phyloP scores from a whole-genome alignment of 2,888 invertebrate genomes.

The Drosophila gaucha region DNA sequence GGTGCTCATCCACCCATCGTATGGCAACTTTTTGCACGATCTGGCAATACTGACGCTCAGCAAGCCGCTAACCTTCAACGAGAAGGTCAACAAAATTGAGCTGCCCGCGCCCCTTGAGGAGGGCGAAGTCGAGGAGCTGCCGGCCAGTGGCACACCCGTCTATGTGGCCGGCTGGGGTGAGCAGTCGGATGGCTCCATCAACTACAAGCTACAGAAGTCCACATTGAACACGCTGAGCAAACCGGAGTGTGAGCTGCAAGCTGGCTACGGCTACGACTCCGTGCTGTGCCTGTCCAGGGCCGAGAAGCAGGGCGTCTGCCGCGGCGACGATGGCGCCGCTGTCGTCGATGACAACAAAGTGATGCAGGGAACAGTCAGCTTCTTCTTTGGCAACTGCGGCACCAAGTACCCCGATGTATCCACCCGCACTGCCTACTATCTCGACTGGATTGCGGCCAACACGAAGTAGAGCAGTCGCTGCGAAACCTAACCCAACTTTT shows the following conservation, averaged over 20 bases:
- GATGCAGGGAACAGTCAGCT: conserved; percentile 76
- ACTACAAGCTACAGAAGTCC: conserved; percentile 75
- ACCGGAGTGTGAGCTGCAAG: conserved; percentile 62
- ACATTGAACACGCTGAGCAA: conserved; percentile 63
- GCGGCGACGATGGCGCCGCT: conserved; percentile 82
- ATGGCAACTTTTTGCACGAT: conserved; percentile 81
- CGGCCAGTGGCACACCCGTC: conserved; percentile 62
- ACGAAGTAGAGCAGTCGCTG: conserved; percentile 6
- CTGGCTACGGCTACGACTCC: conserved; percentile 75
- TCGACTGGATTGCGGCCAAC: conserved; percentile 70
- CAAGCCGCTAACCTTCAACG: conserved; percentile 47
- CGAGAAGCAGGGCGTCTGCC: conserved; percentile 75
- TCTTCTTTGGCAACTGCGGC: conserved; percentile 79
- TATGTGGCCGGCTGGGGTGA: conserved; percentile 82
- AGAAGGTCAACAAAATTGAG: conserved; percentile 61
- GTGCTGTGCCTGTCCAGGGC: conserved; percentile 72
- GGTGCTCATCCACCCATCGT: conserved; percentile 72
- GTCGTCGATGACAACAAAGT: conserved; percentile 65
- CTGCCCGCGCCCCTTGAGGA: conserved; percentile 45
- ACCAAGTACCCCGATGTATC: conserved; percentile 79
- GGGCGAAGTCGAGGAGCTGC: conserved; percentile 26
- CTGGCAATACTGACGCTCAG: conserved; percentile 72
- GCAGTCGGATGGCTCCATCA: conserved; percentile 52
- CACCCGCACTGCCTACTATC: conserved; percentile 69
- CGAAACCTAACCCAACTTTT: not conserved